Percentiles rank a stretch among this genome's conserved stretches.
phyloP scores from a whole-genome alignment of 2,888 invertebrate genomes.

The Macroteleia sp. region DNA sequence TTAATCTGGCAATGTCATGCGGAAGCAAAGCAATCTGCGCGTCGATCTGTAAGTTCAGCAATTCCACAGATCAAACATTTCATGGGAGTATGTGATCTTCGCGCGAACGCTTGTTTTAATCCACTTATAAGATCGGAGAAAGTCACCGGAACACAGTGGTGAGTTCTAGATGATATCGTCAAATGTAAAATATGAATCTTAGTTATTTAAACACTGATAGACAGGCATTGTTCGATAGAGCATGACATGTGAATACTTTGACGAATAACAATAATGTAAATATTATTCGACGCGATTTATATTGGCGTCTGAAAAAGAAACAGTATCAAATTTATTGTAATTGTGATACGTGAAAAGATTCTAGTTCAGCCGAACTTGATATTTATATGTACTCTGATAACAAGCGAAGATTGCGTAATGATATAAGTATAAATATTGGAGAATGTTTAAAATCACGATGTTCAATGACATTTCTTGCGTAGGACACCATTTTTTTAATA shows the following conservation, averaged over 20 bases:
- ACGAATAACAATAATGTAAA: conserved; percentile 21
- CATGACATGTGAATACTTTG: conserved; percentile 18
- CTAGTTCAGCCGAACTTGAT: too few relatives aligned
- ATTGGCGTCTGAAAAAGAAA: too few relatives aligned
- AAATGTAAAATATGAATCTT: conserved; percentile 18
- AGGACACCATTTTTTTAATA: too few relatives aligned
- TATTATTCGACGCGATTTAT: conserved; percentile 10
- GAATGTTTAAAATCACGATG: too few relatives aligned
- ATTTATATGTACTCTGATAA: too few relatives aligned
- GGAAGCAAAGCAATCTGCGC: conserved; percentile 49
- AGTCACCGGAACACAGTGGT: conserved; percentile 11
- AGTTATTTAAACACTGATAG: conserved; percentile 18
- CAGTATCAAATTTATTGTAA: too few relatives aligned
- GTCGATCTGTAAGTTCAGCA: conserved; percentile 33
- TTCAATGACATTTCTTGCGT: too few relatives aligned
- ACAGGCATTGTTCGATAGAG: conserved; percentile 22
- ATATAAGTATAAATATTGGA: too few relatives aligned
- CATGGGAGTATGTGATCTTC: conserved; percentile 19
- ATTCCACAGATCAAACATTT: conserved; percentile 52
- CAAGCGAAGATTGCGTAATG: too few relatives aligned
- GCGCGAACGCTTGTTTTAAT: conserved; percentile 43
- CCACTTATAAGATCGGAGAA: conserved; percentile 38
- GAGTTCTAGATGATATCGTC: conserved; percentile 14
- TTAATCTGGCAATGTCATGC: conserved; percentile 50
- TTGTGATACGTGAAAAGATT: too few relatives aligned